phyloP scores from a whole-genome alignment of 2,888 invertebrate species.

The Cerceris ruficornis region DNA sequence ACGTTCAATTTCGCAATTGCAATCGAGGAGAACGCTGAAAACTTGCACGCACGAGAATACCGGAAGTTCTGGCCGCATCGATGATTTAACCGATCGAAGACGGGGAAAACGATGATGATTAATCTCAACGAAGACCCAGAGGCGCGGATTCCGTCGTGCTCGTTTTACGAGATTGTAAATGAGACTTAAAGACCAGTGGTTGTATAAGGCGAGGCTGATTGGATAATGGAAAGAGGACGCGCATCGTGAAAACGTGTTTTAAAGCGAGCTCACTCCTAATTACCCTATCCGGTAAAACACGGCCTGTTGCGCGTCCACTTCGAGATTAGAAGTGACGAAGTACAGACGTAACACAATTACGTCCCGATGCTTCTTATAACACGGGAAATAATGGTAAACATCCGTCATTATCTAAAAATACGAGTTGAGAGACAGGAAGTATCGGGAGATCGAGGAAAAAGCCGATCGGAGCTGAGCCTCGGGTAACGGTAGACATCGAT shows the following conservation, averaged over 20 bases:
- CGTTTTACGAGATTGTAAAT: constrained; percentile 46
- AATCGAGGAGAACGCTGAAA: no score
- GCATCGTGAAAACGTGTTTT: constrained; percentile 34
- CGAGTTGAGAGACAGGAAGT: not conserved
- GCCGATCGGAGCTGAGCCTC: no score
- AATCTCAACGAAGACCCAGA: constrained; percentile 36
- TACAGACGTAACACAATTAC: constrained; percentile 42
- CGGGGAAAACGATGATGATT: constrained; percentile 20
- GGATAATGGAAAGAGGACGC: constrained; percentile 52
- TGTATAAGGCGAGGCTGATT: constrained; percentile 23
- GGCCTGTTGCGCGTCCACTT: constrained; percentile 15
- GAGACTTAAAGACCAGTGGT: constrained; percentile 33
- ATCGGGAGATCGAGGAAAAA: no score
- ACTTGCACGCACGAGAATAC: not conserved
- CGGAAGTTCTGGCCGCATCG: not conserved
- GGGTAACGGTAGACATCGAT: no score
- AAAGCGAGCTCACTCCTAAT: constrained; percentile 36
- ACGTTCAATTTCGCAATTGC: no score
- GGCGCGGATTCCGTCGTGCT: not conserved
- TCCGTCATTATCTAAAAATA: not conserved
- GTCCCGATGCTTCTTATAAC: constrained; percentile 22
- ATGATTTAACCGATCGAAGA: not conserved
- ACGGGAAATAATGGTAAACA: not conserved
- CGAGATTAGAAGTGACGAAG: constrained; percentile 34
- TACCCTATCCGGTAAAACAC: constrained; percentile 48